Conservation (phyloP, 2,797 vertebrate species). For the Sitta carolinensis region DNA sequence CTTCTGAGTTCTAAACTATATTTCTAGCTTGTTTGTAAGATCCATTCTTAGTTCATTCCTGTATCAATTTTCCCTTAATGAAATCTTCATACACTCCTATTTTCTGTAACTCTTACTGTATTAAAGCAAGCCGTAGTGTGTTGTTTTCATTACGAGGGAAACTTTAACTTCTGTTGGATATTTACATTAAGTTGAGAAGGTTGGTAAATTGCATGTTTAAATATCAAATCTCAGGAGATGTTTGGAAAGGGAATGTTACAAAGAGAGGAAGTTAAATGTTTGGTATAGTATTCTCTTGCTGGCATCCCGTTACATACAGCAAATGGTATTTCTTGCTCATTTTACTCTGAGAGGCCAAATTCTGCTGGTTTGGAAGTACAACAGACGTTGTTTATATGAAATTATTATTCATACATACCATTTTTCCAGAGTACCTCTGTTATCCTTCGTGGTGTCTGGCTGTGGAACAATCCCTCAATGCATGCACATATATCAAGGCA, state of each 20-base stretch:
- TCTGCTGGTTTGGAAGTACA: conserved; percentile 49
- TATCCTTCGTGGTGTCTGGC: conserved; percentile 36
- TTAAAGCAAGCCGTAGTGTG: not conserved
- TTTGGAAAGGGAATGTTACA: conserved; percentile 49
- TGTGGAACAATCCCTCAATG: conserved; percentile 1
- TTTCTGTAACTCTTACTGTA: not conserved
- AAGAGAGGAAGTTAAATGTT: conserved; percentile 59
- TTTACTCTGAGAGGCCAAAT: conserved; percentile 37
- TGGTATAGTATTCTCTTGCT: conserved; percentile 53
- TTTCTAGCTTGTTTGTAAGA: not conserved
- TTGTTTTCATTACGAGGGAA: not conserved
- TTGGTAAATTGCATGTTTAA: conserved; percentile 63
- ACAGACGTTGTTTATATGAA: conserved; percentile 54
- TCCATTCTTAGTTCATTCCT: not conserved
- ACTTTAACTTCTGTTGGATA: conserved; percentile 33
- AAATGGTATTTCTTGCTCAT: conserved; percentile 59
- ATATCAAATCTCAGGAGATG: conserved; percentile 61
- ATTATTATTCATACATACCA: conserved; percentile 56
- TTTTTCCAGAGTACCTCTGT: conserved; percentile 39
- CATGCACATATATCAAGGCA: not conserved
- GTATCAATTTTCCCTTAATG: conserved; percentile 25
- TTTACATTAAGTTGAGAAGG: conserved; percentile 44
- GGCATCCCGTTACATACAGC: conserved; percentile 37
- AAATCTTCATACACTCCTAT: not conserved
- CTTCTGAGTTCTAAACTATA: not conserved